Evolutionary conservation across 2,113 vertebrate species (phyloP), one percentile per base, ranked within the genome.

Genomic region (Urocynchramus pylzowi): DNA sequence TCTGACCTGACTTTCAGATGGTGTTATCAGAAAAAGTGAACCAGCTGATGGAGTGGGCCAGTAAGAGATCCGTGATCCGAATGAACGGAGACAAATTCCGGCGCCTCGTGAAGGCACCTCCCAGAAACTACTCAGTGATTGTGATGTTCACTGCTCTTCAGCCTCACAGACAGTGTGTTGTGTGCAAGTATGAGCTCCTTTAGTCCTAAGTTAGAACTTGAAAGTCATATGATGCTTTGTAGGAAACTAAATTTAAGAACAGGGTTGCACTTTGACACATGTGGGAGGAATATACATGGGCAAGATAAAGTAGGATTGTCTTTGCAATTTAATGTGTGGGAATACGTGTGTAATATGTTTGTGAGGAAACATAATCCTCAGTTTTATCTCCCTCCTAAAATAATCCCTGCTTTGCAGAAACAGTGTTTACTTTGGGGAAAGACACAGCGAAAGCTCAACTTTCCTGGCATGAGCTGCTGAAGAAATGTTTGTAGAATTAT

Each of bases 91-190:
- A 99, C 61, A 99, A 99, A 96, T 99, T 99, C 64, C 98, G 99
- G n/a, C 98, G 99, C 42, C 98, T 99, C 10, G 98, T 99, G 84
- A 99, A 99, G 96, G 99, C 99, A 19, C 99, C 99, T 19, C 99
- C 99, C 31, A 98, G 99, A 53, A 99, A 99, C 96, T 99, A 99
- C 97, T 99, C 99, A 0, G 98, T 99, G 94, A 95, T 99, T 80
- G 98, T 99, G 96, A 99, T 99, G 99, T 99, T 99, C 95, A 99
- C 99, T 16, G 99, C 99, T 2, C 99, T 99, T 59, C 99, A 99
- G 97, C 98, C 99, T 45, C 99, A 99, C 95, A 98, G 99, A 77
- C 99, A 99, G 63, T 99, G 99, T 97, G 98, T 98, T 1, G 99
- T 99, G 56, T 99, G 99, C 98, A 99, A 98, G 99, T 99, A 98